Evolutionary conservation across 2,888 invertebrate species (phyloP).

Genomic region (Megamerina dolium): DNA sequence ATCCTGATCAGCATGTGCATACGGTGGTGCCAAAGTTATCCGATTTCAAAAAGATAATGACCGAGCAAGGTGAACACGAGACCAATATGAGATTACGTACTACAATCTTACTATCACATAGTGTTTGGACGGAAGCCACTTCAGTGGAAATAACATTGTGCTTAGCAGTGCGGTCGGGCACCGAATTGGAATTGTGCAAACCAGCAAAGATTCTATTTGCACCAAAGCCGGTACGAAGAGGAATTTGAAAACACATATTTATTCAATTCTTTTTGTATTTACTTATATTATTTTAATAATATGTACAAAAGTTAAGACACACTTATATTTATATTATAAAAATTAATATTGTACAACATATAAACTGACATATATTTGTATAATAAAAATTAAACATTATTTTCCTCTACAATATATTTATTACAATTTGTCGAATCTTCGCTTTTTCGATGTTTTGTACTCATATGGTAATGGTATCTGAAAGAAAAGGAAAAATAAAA

Average conservation of each 20-base stretch:
- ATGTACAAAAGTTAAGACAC: not conserved
- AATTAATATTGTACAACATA: not conserved
- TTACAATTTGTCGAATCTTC: no score
- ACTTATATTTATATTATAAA: not conserved
- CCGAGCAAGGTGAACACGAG: constrained; percentile 55
- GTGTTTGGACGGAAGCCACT: constrained; percentile 88
- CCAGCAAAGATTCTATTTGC: constrained; percentile 81
- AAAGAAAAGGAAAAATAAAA: no score
- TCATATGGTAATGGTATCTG: no score
- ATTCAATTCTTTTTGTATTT: not conserved
- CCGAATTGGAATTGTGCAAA: constrained; percentile 74
- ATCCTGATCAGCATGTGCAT: constrained; percentile 87
- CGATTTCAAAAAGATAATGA: constrained; percentile 65
- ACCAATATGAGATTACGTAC: constrained; percentile 64
- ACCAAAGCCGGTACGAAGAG: constrained; percentile 82
- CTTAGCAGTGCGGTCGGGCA: constrained; percentile 61
- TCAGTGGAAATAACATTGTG: constrained; percentile 82
- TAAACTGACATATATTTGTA: no score
- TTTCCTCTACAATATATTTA: no score
- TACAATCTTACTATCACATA: constrained; percentile 75
- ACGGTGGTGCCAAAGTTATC: constrained; percentile 71
- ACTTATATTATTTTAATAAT: not conserved
- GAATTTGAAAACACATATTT: constrained; percentile 52
- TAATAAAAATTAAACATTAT: no score
- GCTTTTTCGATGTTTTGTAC: no score